Percentiles rank a stretch among this genome's conserved stretches.
These are phyloP conservation scores for Catostylus mosaicus DNA, from an alignment of 30 jellyfish, hydroid and myxozoan genomes.

Conservation along the genomic window DNA sequence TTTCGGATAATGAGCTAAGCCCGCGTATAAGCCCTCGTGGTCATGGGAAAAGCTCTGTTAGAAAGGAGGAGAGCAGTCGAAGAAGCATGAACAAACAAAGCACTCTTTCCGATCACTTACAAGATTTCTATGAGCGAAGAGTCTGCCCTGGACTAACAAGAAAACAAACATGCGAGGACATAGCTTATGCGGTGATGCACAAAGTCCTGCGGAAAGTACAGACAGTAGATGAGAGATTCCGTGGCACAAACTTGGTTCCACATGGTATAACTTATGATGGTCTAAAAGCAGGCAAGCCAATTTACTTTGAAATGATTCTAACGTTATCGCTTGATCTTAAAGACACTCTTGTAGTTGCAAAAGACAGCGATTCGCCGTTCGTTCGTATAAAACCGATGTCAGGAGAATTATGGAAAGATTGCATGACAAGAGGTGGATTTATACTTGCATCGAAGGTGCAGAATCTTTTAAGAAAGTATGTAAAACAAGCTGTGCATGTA, in stretches of 20 bases:
- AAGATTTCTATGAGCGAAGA: conserved; percentile 53
- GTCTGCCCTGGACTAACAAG: conserved; percentile 57
- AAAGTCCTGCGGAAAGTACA: conserved; percentile 82
- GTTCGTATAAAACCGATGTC: conserved; percentile 73
- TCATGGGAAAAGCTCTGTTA: background rate
- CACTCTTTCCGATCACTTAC: conserved; percentile 17
- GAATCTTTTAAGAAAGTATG: conserved; percentile 58
- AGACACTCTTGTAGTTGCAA: conserved; percentile 57
- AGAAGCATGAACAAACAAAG: background rate
- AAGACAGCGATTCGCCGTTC: conserved; percentile 45
- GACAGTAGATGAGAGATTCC: conserved; percentile 80
- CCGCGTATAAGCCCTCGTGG: background rate
- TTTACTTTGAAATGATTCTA: conserved; percentile 73
- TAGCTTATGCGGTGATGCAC: conserved; percentile 73
- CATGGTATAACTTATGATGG: conserved; percentile 88
- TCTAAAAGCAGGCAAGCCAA: conserved; percentile 66
- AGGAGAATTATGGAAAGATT: conserved; percentile 65
- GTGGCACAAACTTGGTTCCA: conserved; percentile 76
- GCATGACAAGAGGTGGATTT: conserved; percentile 58
- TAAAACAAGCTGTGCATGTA: conserved; percentile 82
- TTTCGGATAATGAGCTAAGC: conserved; percentile 39
- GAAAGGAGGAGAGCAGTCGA: background rate
- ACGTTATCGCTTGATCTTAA: conserved; percentile 58
- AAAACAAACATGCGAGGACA: conserved; percentile 69
- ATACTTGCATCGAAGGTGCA: conserved; percentile 68